Evolutionary conservation across 2,888 invertebrate genomes (phyloP), one percentile per base, ranked within the genome.

Genomic region (Noctua pronuba): DNA sequence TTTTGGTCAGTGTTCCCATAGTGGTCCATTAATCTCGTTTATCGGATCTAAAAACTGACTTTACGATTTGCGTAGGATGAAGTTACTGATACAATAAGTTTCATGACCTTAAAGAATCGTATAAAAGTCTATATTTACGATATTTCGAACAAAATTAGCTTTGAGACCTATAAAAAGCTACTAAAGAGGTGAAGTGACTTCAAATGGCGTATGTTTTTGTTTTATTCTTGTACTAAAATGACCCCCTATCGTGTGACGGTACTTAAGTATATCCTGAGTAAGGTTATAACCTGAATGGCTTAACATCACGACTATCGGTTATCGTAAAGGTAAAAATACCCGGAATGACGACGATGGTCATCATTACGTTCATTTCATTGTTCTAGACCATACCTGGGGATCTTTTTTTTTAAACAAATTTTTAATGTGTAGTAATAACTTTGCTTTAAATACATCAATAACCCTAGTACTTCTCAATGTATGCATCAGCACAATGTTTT

Each of bases 81-180:
- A 38, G 46, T 77, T 75, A 83, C 64, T 28, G 74, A 67, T 69
- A 80, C 80, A 80, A 78, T 65, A 79, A 49, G n/a, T 75, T 85
- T 78, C 77, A 80, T 86, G 35, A 64, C 77, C 41, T 69, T 68
- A 49, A 74, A 41, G 24, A 77, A 80, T 69, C 65, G 60, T 68
- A 83, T 75, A 75, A 84, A 80, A 67, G 65, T 75, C 55, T 58
- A 67, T 79, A 81, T 79, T 80, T 81, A 83, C 71, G 77, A 75
- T 64, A 68, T 73, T 75, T 60, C 62, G 28, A 71, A 68, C 49
- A 49, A 69, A 83, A 77, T 83, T 77, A 62, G 73, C 41, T 44
- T 24, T n/a, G 74, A 62, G 69, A 72, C 58, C 55, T 62, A 84
- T 85, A 84, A 84, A 80, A 80, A 44, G 11, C 11, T 60, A 71